phyloP scores from a whole-genome alignment of 2,888 invertebrate species.

The Saturnia japonica region DNA sequence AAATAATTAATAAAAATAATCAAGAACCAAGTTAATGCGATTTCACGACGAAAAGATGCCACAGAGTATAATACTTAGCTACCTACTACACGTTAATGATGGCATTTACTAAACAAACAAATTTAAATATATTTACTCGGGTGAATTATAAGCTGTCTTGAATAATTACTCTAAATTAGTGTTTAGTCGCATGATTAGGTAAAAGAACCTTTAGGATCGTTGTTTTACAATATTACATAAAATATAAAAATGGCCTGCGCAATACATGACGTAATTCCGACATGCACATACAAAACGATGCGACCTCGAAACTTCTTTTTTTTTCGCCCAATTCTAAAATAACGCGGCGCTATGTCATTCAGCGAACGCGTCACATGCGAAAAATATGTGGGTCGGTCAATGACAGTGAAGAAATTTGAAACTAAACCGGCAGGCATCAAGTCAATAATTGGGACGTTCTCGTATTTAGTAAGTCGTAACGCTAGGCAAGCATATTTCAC shows the following conservation, averaged over 20 bases:
- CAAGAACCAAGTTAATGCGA: slow-evolving; percentile 1
- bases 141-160: slow-evolving; percentile 11
- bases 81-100: not conserved
- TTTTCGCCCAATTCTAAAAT: slow-evolving; percentile 64
- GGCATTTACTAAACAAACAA: not conserved
- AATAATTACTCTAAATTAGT: not conserved
- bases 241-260: slow-evolving; percentile 44
- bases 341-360: slow-evolving; percentile 61
- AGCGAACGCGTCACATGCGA: slow-evolving; percentile 57
- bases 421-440: slow-evolving; percentile 44
- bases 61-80: not conserved
- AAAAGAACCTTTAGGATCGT: slow-evolving; percentile 16
- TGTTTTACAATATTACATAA: slow-evolving; percentile 4
- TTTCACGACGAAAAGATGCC: not conserved
- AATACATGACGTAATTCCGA: slow-evolving; percentile 55
- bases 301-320: slow-evolving; percentile 65
- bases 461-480: slow-evolving; percentile 29
- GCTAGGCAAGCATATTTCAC: not conserved
- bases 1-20: not conserved
- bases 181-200: slow-evolving; percentile 6
- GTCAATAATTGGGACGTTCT: slow-evolving; percentile 40
- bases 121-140: not conserved
- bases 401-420: slow-evolving; percentile 56
- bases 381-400: slow-evolving; percentile 73
- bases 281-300: slow-evolving; percentile 49